phyloP scores from a whole-genome alignment of 2,888 invertebrate species.

The Pollenia angustigena region DNA sequence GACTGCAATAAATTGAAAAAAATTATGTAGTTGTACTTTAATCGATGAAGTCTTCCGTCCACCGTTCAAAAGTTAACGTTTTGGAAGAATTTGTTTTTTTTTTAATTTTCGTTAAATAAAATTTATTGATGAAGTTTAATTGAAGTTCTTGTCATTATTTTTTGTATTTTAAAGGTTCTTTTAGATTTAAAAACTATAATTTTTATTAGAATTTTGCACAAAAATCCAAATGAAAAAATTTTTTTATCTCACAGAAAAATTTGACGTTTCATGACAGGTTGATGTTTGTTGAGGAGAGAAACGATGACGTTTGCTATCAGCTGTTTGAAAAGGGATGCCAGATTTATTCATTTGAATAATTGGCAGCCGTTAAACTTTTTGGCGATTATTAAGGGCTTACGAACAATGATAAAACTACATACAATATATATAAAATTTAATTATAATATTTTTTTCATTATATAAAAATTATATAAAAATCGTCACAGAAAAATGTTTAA shows the following conservation, averaged over 20 bases:
- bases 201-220: slow-evolving; percentile 28
- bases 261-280: slow-evolving; percentile 51
- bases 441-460: too few species aligned
- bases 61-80: background rate
- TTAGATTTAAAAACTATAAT: background rate
- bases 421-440: too few species aligned
- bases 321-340: slow-evolving; percentile 42
- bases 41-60: slow-evolving; percentile 29
- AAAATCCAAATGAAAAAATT: slow-evolving; percentile 14
- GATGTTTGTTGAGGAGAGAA: slow-evolving; percentile 9
- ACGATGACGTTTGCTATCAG: slow-evolving; percentile 61
- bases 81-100: background rate
- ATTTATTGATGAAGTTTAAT: background rate
- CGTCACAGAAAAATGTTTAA: too few species aligned
- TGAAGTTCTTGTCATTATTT: background rate
- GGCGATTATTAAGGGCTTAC: background rate
- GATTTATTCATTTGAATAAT: background rate
- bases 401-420: too few species aligned
- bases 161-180: background rate
- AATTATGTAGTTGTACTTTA: slow-evolving; percentile 13
- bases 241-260: slow-evolving; percentile 30
- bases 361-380: background rate
- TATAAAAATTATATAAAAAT: too few species aligned
- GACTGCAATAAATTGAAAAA: background rate
- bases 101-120: background rate